These are phyloP conservation scores for Parambassis ranga DNA, from an alignment of 2,797 vertebrate species.

Conservation along the genomic window DNA sequence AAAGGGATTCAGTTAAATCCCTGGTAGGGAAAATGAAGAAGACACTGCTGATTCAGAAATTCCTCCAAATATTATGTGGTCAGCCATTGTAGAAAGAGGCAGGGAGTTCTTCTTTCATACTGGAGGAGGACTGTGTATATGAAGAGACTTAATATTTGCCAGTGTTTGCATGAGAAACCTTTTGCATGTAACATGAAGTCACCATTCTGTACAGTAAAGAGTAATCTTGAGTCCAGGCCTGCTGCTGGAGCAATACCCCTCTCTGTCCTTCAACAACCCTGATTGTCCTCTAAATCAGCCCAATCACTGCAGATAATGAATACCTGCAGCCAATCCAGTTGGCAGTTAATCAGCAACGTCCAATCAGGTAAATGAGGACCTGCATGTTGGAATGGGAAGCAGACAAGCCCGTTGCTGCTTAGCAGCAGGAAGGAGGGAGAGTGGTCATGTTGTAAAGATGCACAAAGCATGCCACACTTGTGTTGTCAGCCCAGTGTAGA, in stretches of 20 bases:
- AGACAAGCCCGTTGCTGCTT: slow-evolving; percentile 56
- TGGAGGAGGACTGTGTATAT: neutral
- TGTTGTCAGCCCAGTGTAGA: slow-evolving; percentile 49
- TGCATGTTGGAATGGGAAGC: slow-evolving; percentile 68
- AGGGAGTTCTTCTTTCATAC: neutral
- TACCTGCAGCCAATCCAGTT: slow-evolving; percentile 75
- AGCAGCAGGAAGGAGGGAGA: slow-evolving; percentile 45
- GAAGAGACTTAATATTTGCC: slow-evolving; percentile 33
- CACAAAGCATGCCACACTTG: slow-evolving; percentile 35
- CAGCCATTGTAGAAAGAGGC: neutral
- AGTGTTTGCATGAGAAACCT: slow-evolving; percentile 30
- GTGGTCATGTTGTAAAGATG: slow-evolving; percentile 46
- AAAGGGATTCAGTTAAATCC: slow-evolving; percentile 15
- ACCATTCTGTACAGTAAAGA: slow-evolving; percentile 7
- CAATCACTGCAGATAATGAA: slow-evolving; percentile 70
- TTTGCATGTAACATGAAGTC: slow-evolving; percentile 57
- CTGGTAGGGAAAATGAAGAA: slow-evolving; percentile 5
- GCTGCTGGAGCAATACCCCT: slow-evolving; percentile 37
- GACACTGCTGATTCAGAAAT: slow-evolving; percentile 20
- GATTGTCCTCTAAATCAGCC: slow-evolving; percentile 66
- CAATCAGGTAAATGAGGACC: slow-evolving; percentile 76
- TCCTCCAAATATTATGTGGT: slow-evolving; percentile 19
- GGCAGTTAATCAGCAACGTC: slow-evolving; percentile 71
- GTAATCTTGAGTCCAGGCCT: slow-evolving; percentile 31
- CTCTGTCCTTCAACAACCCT: slow-evolving; percentile 54